Conservation (phyloP, 2,113 vertebrate genomes). For the Platysteira castanea region DNA sequence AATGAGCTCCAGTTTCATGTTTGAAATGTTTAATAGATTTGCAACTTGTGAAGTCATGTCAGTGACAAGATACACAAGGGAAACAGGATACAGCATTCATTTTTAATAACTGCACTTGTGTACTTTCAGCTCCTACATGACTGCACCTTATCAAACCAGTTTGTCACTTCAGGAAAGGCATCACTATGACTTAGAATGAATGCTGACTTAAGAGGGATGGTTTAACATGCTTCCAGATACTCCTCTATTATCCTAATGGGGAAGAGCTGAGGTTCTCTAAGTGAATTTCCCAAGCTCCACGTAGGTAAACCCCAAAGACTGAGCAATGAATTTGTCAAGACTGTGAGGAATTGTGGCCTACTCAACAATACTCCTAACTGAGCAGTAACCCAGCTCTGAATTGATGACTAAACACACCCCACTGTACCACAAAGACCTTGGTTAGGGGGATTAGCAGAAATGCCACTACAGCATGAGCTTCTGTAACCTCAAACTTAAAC, state of each 20-base stretch:
- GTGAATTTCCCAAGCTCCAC: neutral
- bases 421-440: neutral
- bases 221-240: neutral
- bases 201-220: neutral
- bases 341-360: neutral
- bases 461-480: neutral
- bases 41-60: slow-evolving; percentile 16
- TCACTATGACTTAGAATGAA: neutral
- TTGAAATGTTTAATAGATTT: slow-evolving; percentile 11
- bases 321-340: neutral
- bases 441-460: neutral
- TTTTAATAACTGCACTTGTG: slow-evolving; percentile 31
- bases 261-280: neutral
- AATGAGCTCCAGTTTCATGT: neutral
- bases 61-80: neutral
- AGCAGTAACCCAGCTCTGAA: neutral
- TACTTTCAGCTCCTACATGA: slow-evolving; percentile 9
- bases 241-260: neutral
- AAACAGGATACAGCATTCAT: neutral
- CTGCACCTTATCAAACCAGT: neutral
- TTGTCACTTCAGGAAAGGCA: neutral
- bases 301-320: neutral
- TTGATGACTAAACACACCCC: neutral
- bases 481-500: neutral
- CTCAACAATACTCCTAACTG: neutral